These are phyloP conservation scores for Cottoperca gobio DNA, from an alignment of 2,797 vertebrate genomes.

Conservation along the genomic window DNA sequence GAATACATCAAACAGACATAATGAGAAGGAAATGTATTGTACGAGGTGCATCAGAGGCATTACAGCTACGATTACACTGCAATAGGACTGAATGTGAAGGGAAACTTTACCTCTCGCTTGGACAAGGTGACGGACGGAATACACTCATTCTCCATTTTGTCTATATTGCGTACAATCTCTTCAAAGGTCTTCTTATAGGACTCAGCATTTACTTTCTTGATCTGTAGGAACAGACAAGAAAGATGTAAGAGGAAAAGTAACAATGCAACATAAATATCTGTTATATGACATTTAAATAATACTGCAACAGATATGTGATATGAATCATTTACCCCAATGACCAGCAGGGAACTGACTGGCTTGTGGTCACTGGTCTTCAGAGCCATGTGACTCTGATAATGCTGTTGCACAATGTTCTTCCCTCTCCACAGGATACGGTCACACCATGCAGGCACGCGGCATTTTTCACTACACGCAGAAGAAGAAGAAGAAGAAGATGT, in stretches of 20 bases:
- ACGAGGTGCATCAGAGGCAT: neutral
- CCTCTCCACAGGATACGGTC: constrained; percentile 97
- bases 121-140: constrained; percentile 94
- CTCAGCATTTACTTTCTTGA: constrained; percentile 91
- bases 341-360: constrained; percentile 94
- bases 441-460: constrained; percentile 95
- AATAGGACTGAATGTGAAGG: neutral
- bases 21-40: neutral
- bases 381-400: constrained; percentile 94
- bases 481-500: no score
- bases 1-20: neutral
- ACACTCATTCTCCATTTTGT: constrained; percentile 97
- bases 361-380: constrained; percentile 97
- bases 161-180: constrained; percentile 93
- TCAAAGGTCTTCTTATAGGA: constrained; percentile 92
- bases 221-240: constrained; percentile 78
- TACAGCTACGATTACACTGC: neutral
- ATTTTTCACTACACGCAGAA: constrained; percentile 91
- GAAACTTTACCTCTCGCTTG: constrained; percentile 87
- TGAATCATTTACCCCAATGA: constrained; percentile 87
- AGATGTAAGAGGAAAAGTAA: neutral
- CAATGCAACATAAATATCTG: neutral
- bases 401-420: constrained; percentile 88
- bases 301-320: neutral
- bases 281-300: neutral